phyloP scores from a whole-genome alignment of 2,797 vertebrate genomes.

The Onychomys leucogaster region DNA sequence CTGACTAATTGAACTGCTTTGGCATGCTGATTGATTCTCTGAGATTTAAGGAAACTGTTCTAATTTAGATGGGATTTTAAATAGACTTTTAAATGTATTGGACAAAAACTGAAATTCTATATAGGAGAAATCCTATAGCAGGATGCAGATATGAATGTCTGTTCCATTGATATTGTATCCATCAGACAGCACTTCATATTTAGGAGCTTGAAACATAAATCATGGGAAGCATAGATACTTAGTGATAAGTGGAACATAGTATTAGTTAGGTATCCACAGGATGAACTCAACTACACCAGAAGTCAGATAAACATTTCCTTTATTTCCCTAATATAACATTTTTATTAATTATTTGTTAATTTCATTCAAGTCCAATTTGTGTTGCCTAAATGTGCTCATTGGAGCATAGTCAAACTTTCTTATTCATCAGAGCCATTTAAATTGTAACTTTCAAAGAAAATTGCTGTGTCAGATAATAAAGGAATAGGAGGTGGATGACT shows the following conservation, averaged over 20 bases:
- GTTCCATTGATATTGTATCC: background rate
- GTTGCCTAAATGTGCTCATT: background rate
- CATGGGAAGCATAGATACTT: background rate
- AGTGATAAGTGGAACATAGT: background rate
- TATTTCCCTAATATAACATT: background rate
- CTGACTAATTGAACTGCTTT: background rate
- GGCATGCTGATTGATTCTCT: background rate
- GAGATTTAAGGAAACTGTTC: background rate
- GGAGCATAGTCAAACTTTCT: background rate
- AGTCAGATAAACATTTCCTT: background rate
- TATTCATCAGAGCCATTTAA: background rate
- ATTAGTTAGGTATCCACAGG: background rate
- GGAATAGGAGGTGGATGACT: background rate
- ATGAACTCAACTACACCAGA: background rate
- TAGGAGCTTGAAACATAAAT: background rate
- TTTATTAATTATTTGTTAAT: background rate
- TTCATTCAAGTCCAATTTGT: too few species aligned
- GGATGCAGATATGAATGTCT: background rate
- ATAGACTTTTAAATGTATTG: background rate
- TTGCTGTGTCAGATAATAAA: background rate
- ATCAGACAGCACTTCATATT: background rate
- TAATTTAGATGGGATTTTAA: background rate
- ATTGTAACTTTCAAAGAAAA: background rate
- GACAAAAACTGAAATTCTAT: slow-evolving; percentile 10
- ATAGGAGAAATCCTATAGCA: background rate